A percentile compares a stretch with the other conserved stretches of the same genome.
phyloP scores from a whole-genome alignment of 1,140 invertebrate genomes.

The Gerris buenoi region DNA sequence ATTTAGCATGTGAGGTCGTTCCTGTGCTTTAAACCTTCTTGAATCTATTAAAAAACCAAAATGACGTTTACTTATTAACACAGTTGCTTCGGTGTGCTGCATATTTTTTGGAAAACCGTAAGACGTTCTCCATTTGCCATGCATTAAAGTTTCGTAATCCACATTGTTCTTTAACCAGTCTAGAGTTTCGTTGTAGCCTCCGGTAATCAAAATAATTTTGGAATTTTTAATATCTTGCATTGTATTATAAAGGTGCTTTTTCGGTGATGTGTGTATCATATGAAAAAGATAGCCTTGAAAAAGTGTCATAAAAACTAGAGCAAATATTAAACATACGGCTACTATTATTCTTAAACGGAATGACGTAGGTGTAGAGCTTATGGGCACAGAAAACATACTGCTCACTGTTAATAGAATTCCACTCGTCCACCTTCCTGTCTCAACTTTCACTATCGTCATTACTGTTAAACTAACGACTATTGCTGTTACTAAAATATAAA shows the following conservation, averaged over 20 bases:
- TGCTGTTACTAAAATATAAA: not conserved
- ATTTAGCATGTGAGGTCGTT: not conserved
- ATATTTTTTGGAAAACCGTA: not conserved
- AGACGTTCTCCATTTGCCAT: not conserved
- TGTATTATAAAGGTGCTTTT: not conserved
- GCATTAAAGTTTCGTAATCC: not conserved
- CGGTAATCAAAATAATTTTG: not conserved
- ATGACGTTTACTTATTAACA: not conserved
- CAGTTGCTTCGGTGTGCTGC: not conserved
- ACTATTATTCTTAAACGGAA: not conserved
- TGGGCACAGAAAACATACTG: not conserved
- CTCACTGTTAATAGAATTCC: not conserved
- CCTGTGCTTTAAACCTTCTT: not conserved
- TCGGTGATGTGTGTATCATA: not conserved
- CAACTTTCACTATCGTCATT: not conserved
- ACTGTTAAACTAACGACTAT: not conserved
- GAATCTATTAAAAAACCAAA: not conserved
- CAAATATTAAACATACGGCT: not conserved
- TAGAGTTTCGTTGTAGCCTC: not conserved
- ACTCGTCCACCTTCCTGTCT: not conserved
- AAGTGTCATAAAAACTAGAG: not conserved
- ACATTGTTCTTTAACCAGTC: not conserved
- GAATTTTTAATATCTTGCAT: not conserved
- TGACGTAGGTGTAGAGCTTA: not conserved
- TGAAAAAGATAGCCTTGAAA: not conserved